phyloP scores from a whole-genome alignment of 2,888 invertebrate species.

The Argynnis bischoffii region DNA sequence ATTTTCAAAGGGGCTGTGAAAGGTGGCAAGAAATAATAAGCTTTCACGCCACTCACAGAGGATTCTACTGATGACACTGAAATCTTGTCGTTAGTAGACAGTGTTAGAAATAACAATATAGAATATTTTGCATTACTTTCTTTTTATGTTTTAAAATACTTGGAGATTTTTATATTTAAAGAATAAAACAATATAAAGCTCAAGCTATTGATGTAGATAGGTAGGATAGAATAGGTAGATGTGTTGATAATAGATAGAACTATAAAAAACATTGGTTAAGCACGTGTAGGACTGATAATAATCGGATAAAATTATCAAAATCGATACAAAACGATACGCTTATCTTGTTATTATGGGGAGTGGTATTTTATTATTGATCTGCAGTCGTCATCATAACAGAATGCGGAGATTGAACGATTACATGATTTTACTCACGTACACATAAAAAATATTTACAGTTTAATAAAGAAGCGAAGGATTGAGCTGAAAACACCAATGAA shows the following conservation, averaged over 20 bases:
- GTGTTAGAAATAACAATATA: too few species aligned
- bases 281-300: conserved; percentile 14
- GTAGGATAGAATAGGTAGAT: too few species aligned
- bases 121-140: too few species aligned
- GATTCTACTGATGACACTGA: conserved; percentile 29
- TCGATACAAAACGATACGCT: conserved; percentile 36
- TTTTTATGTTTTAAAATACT: too few species aligned
- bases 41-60: conserved; percentile 31
- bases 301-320: conserved; percentile 29
- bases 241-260: not conserved
- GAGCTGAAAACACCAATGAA: not conserved
- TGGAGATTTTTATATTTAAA: too few species aligned
- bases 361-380: conserved; percentile 40
- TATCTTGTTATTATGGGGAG: conserved; percentile 36
- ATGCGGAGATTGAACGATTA: conserved; percentile 28
- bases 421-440: conserved; percentile 43
- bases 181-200: too few species aligned
- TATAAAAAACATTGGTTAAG: conserved; percentile 9
- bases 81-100: conserved; percentile 11
- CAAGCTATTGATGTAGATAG: too few species aligned
- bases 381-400: conserved; percentile 33
- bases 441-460: conserved; percentile 17
- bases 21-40: conserved; percentile 32
- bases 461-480: not conserved
- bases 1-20: conserved; percentile 25